Conservation (phyloP, 1,140 invertebrate genomes). For the Drosophila pseudoananassae region DNA sequence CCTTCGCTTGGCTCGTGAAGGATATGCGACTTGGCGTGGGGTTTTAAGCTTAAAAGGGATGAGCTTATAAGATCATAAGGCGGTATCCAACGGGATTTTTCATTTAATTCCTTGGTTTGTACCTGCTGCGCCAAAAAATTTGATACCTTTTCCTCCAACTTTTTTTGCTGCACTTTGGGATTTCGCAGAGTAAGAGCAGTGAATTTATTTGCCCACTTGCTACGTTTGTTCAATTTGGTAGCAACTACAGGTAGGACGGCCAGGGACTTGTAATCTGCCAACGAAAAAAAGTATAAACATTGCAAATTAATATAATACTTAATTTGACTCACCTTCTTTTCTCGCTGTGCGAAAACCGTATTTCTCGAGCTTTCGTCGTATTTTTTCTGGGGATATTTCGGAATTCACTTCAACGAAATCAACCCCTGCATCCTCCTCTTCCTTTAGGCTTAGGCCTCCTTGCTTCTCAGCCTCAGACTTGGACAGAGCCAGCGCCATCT, state of each 20-base stretch:
- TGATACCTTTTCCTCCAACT: slow-evolving; percentile 51
- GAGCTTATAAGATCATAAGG: slow-evolving; percentile 45
- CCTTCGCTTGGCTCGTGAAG: slow-evolving; percentile 24
- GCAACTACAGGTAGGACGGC: slow-evolving; percentile 21
- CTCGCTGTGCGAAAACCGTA: slow-evolving; percentile 73
- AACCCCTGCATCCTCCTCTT: slow-evolving; percentile 43
- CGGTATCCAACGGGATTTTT: neutral
- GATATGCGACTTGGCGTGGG: slow-evolving; percentile 12
- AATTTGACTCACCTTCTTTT: slow-evolving; percentile 56
- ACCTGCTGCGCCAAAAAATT: slow-evolving; percentile 54
- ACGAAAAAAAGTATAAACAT: neutral
- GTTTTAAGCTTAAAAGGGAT: slow-evolving; percentile 6
- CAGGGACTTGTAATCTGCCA: slow-evolving; percentile 62
- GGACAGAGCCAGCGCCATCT: slow-evolving; percentile 76
- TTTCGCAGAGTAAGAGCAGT: slow-evolving; percentile 70
- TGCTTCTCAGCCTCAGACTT: slow-evolving; percentile 70
- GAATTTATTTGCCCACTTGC: slow-evolving; percentile 77
- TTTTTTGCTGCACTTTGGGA: slow-evolving; percentile 56
- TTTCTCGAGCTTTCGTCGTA: slow-evolving; percentile 60
- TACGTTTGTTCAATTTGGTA: slow-evolving; percentile 39
- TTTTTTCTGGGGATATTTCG: slow-evolving; percentile 33
- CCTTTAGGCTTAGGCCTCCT: slow-evolving; percentile 26
- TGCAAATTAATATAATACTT: neutral
- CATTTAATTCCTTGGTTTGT: slow-evolving; percentile 15
- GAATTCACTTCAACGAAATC: slow-evolving; percentile 33